A percentile compares a stretch with the other conserved stretches of the same genome.
These are phyloP conservation scores for Phortica okadai DNA, from an alignment of 2,888 invertebrate genomes.

Conservation along the genomic window DNA sequence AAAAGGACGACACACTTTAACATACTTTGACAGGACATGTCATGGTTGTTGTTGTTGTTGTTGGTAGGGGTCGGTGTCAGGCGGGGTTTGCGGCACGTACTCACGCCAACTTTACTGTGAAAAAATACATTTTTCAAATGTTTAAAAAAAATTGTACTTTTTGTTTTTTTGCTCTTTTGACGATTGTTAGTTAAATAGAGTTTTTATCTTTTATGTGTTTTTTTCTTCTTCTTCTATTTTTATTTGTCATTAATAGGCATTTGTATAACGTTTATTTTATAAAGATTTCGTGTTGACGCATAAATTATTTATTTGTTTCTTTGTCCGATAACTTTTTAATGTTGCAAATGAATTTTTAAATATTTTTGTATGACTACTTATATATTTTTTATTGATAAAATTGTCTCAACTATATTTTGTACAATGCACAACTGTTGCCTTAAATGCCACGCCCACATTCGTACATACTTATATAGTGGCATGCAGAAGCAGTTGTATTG, in stretches of 20 bases:
- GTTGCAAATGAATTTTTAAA: background rate
- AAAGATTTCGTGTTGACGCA: slow-evolving; percentile 5
- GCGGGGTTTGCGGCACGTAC: background rate
- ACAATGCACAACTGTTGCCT: background rate
- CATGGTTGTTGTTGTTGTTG: background rate
- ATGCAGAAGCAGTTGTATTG: background rate
- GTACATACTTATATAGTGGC: too few relatives aligned
- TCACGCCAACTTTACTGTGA: background rate
- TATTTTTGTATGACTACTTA: background rate
- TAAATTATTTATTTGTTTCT: slow-evolving; percentile 9
- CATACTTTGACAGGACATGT: slow-evolving; percentile 26
- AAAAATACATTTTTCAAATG: background rate
- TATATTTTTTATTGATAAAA: background rate
- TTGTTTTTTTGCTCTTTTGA: background rate
- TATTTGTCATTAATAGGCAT: background rate
- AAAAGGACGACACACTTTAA: slow-evolving; percentile 43
- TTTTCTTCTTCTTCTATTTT: background rate
- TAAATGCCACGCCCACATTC: background rate
- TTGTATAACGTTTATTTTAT: background rate
- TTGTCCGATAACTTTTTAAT: slow-evolving; percentile 4
- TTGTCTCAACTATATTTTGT: background rate
- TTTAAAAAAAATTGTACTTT: background rate
- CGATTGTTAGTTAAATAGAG: background rate
- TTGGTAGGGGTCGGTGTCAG: background rate
- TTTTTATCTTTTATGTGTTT: slow-evolving; percentile 9